Conservation (phyloP, 2,888 invertebrate species). For the Pelosia muscerda region DNA sequence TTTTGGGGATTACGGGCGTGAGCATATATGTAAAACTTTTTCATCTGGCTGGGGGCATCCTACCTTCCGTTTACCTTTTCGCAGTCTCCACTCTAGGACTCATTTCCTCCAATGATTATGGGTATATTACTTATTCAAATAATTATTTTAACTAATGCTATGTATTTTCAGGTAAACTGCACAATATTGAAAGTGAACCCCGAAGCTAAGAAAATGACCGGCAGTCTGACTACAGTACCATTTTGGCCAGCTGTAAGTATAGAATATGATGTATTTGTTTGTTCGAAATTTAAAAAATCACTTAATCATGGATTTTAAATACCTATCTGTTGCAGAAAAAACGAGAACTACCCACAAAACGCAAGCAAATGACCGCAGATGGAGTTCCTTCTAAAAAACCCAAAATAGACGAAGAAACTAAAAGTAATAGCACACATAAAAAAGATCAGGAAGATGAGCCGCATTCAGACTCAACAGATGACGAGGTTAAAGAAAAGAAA, state of each 20-base stretch:
- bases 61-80: too few relatives aligned
- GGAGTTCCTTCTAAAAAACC: conserved; percentile 32
- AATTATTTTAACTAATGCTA: neutral
- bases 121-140: neutral
- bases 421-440: conserved; percentile 29
- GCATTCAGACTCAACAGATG: conserved; percentile 7
- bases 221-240: conserved; percentile 73
- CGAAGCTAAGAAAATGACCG: conserved; percentile 72
- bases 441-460: conserved; percentile 1
- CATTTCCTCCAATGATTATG: neutral
- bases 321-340: conserved; percentile 53
- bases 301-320: neutral
- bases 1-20: too few relatives aligned
- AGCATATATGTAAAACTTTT: too few relatives aligned
- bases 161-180: conserved; percentile 77
- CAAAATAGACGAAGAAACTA: conserved; percentile 21
- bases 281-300: neutral
- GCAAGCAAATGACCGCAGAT: conserved; percentile 36
- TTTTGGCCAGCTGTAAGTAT: conserved; percentile 66
- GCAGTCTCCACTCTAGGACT: too few relatives aligned
- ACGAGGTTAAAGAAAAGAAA: conserved; percentile 12
- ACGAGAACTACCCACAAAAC: conserved; percentile 51
- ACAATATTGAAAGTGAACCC: conserved; percentile 74
- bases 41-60: too few relatives aligned
- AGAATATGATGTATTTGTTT: neutral